Percentiles rank a stretch among this genome's conserved stretches.
Conservation (phyloP, 1,140 invertebrate species). For the Oedothorax gibbosus region DNA sequence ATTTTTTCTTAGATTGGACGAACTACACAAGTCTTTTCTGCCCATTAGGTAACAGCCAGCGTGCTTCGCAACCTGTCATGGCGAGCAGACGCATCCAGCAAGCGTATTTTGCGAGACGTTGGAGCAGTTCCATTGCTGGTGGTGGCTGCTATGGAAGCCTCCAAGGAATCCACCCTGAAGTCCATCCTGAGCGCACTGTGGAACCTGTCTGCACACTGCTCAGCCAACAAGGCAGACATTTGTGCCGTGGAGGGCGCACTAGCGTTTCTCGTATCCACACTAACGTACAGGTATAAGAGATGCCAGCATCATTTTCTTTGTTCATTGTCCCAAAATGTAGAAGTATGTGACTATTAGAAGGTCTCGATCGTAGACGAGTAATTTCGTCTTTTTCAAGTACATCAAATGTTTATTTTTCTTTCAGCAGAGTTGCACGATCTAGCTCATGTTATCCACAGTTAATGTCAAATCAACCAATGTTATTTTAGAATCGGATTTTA, state of each 20-base stretch:
- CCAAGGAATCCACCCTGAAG: conserved; percentile 91
- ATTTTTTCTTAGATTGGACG: neutral
- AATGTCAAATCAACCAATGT: too few relatives aligned
- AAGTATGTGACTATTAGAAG: too few relatives aligned
- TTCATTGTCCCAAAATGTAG: too few relatives aligned
- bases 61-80: conserved; percentile 95
- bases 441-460: too few relatives aligned
- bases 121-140: conserved; percentile 84
- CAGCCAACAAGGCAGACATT: conserved; percentile 93
- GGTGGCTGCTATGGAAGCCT: conserved; percentile 87
- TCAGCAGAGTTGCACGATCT: too few relatives aligned
- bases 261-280: conserved; percentile 88
- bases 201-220: conserved; percentile 96
- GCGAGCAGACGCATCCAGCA: conserved; percentile 91
- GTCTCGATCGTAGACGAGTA: too few relatives aligned
- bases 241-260: conserved; percentile 89
- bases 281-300: conserved; percentile 75
- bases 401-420: too few relatives aligned
- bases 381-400: too few relatives aligned
- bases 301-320: too few relatives aligned
- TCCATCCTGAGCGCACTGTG: conserved; percentile 94
- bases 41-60: conserved; percentile 84
- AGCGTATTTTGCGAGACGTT: conserved; percentile 88
- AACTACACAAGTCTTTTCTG: conserved; percentile 1
- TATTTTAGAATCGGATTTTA: too few relatives aligned